phyloP scores from a whole-genome alignment of 1,140 invertebrate species.

The Anastatus disparis region DNA sequence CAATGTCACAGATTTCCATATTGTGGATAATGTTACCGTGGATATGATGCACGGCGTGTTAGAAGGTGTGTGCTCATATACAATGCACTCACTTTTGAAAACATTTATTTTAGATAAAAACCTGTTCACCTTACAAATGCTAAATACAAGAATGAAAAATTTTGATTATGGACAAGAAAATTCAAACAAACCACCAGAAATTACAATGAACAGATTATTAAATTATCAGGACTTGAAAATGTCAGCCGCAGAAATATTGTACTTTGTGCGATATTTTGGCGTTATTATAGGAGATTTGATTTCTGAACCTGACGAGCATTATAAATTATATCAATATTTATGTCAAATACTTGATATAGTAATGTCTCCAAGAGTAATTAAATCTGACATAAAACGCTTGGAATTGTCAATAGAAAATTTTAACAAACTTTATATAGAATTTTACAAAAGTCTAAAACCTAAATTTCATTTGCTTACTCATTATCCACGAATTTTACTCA shows the following conservation, averaged over 20 bases:
- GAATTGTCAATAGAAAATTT: too few species aligned
- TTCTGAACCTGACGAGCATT: background rate
- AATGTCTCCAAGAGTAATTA: background rate
- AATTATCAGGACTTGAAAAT: conserved; percentile 19
- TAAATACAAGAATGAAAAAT: conserved; percentile 7
- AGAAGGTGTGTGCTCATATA: conserved; percentile 3
- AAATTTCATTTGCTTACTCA: too few species aligned
- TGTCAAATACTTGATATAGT: conserved; percentile 1
- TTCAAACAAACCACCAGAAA: background rate
- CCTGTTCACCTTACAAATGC: background rate
- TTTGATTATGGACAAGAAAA: background rate
- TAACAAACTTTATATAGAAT: too few species aligned
- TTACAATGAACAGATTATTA: background rate
- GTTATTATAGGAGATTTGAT: conserved; percentile 7
- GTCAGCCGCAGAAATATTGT: conserved; percentile 1
- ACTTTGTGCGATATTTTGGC: conserved; percentile 4
- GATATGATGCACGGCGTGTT: conserved; percentile 9
- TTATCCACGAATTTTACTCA: too few species aligned
- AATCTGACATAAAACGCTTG: background rate
- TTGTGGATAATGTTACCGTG: background rate
- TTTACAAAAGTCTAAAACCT: too few species aligned
- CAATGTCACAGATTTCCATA: conserved; percentile 1
- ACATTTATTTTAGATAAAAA: conserved; percentile 23
- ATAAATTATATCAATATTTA: background rate
- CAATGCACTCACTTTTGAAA: background rate